These are phyloP conservation scores for Scaptomyza graminum DNA, from an alignment of 1,140 invertebrate genomes.

Conservation along the genomic window DNA sequence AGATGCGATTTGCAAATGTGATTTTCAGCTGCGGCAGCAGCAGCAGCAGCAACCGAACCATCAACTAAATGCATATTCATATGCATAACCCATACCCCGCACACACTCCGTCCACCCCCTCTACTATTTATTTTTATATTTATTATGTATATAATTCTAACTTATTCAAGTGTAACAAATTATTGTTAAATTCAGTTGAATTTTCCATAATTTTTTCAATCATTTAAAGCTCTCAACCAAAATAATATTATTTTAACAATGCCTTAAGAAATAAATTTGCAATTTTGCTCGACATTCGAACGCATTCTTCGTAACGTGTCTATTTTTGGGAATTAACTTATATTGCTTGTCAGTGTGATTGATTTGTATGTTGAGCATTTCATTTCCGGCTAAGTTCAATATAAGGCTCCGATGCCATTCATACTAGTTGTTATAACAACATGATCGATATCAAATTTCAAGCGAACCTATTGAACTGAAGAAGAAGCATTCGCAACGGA, in stretches of 20 bases:
- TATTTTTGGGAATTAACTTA: not conserved
- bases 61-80: slow-evolving; percentile 24
- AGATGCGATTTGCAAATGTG: slow-evolving; percentile 75
- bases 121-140: too few relatives aligned
- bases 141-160: too few relatives aligned
- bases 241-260: too few relatives aligned
- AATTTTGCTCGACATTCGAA: too few relatives aligned
- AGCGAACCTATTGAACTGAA: slow-evolving; percentile 9
- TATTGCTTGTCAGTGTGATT: slow-evolving; percentile 2
- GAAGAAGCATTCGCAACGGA: not conserved
- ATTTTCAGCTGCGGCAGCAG: slow-evolving; percentile 48
- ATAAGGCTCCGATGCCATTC: slow-evolving; percentile 13
- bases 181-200: not conserved
- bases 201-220: too few relatives aligned
- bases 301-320: not conserved
- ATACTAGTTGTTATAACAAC: slow-evolving; percentile 23
- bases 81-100: slow-evolving; percentile 1
- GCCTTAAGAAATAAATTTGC: too few relatives aligned
- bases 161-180: too few relatives aligned
- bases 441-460: slow-evolving; percentile 12
- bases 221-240: too few relatives aligned
- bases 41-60: slow-evolving; percentile 30
- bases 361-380: not conserved
- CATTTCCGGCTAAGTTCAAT: not conserved
- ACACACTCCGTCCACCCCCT: not conserved